Percentiles rank a stretch among this genome's conserved stretches.
These are phyloP conservation scores for Grallaria varia DNA, from an alignment of 2,113 vertebrate species.

Conservation along the genomic window DNA sequence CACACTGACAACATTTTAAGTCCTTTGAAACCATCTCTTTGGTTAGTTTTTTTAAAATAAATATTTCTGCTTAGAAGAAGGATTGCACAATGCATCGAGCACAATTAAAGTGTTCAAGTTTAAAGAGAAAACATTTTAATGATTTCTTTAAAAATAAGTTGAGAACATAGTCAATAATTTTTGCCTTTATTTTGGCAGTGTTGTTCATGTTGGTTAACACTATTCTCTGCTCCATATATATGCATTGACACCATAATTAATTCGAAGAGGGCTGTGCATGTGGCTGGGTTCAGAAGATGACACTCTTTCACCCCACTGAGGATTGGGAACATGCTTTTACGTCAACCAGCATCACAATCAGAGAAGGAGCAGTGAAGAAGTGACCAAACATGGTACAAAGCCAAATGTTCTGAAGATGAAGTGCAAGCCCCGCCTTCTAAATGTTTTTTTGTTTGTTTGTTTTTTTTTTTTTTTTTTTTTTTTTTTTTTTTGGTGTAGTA, in stretches of 20 bases:
- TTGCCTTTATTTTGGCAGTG: background rate
- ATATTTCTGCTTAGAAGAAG: background rate
- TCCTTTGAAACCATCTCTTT: background rate
- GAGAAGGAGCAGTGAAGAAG: background rate
- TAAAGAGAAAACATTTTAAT: background rate
- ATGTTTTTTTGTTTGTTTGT: no score
- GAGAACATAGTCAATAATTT: background rate
- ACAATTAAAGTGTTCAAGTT: background rate
- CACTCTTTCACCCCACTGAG: background rate
- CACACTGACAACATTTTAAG: background rate
- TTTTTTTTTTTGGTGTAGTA: no score
- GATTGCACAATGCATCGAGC: background rate
- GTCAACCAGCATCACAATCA: background rate
- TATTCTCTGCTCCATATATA: fast-evolving
- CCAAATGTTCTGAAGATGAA: background rate
- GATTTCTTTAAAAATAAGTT: background rate
- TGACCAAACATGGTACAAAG: background rate
- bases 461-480: no score
- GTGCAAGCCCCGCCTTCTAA: background rate
- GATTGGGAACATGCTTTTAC: background rate
- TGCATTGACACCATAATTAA: background rate
- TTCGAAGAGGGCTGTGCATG: background rate
- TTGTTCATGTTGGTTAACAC: background rate
- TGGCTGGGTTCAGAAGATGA: background rate
- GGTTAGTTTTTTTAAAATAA: background rate